Base-by-base conservation (phyloP, 2,888 invertebrate species). In the Idaea straminata region DNA sequence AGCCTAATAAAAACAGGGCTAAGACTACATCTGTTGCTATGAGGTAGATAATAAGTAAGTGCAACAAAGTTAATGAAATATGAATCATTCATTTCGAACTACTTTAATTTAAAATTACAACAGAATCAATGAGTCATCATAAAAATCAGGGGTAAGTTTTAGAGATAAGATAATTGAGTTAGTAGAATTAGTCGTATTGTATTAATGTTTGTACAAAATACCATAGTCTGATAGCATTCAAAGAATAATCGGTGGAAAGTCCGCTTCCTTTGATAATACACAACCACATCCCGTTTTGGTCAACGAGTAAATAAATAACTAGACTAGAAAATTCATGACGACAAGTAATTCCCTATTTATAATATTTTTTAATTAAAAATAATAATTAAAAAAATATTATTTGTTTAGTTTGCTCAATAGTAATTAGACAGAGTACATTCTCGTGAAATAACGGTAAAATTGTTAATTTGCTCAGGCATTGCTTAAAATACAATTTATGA, bases 191-290 rank as follows among this genome's bases (percentile, higher is more conserved):
- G n/a, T 69, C 47, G 59, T 59, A 64, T 72, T 68, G 69, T 67
- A 35, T 62, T 60, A 67, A 85, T 83, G 75, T 81, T 83, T 78
- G 75, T 82, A 71, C 66, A 77, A 83, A 86, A 83, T 82, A 77
- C 80, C 76, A 74, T 72, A 71, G 70, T 61, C 72, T 80, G 87
- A 89, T 87, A 87, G 73, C 77, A 86, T 89, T 88, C 85, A 82
- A 60, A 75, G 76, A 77, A 82, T 83, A 84, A 85, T 87, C 85
- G 68, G 77, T 81, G 82, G 80, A 82, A 86, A 84, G 81, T 79
- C 79, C 78, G 82, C 79, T 85, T 87, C 86, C 86, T 84, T 74
- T 83, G 89, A 90, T 91, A 89, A 82, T 71, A 74, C 68, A 72
- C 60, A 38, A 67, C 73, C 75, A 78, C 86, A 86, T 90, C 87